Evolutionary conservation across 1,140 invertebrate genomes (phyloP).

Genomic region (Bombyx mori): DNA sequence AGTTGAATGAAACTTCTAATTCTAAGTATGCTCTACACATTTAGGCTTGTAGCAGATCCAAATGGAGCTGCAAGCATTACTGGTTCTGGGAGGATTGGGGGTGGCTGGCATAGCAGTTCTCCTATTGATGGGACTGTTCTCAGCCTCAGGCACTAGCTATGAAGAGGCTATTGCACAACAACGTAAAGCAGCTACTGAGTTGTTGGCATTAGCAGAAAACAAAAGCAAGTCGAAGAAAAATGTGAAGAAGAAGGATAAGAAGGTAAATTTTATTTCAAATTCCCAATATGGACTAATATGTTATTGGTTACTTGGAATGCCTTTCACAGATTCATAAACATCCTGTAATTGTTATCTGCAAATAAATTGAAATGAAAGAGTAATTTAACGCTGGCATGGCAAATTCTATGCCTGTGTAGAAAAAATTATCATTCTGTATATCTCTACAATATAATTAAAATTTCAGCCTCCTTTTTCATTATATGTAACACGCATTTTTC

Average conservation of each 20-base stretch:
- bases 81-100: constrained; percentile 52
- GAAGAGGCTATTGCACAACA: constrained; percentile 63
- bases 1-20: too few species aligned
- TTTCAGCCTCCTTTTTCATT: too few species aligned
- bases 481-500: too few species aligned
- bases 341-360: too few species aligned
- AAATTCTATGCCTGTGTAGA: too few species aligned
- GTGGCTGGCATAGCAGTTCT: constrained; percentile 55
- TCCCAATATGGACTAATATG: neutral
- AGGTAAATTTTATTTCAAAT: constrained; percentile 24
- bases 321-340: too few species aligned
- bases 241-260: constrained; percentile 57
- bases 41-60: constrained; percentile 31
- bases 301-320: too few species aligned
- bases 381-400: too few species aligned
- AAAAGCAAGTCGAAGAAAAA: constrained; percentile 56
- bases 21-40: too few species aligned
- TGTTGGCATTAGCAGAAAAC: constrained; percentile 51
- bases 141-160: constrained; percentile 56
- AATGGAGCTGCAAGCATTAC: constrained; percentile 63
- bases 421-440: too few species aligned
- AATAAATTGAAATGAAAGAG: too few species aligned
- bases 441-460: too few species aligned
- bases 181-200: constrained; percentile 53
- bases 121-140: constrained; percentile 57